These are phyloP conservation scores for Lordiphosa collinella DNA, from an alignment of 1,140 invertebrate species.

Conservation along the genomic window DNA sequence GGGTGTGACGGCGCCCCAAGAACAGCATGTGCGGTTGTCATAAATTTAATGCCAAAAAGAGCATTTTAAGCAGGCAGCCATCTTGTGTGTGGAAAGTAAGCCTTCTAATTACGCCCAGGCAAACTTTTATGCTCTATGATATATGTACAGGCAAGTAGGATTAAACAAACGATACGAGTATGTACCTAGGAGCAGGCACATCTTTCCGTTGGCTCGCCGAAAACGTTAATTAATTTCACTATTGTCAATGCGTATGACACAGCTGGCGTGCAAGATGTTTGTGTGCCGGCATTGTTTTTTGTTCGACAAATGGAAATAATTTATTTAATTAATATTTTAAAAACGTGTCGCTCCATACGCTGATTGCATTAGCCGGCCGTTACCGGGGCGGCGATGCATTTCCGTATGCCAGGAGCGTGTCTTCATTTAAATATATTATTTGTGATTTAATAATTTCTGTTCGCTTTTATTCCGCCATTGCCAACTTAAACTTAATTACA, in stretches of 20 bases:
- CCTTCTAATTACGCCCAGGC: constrained; percentile 64
- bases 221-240: constrained; percentile 30
- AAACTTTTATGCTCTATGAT: constrained; percentile 45
- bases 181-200: constrained; percentile 1
- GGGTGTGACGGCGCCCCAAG: constrained; percentile 24
- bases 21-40: constrained; percentile 71
- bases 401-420: constrained; percentile 4
- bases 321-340: constrained; percentile 69
- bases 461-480: background rate
- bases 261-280: constrained; percentile 37
- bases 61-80: constrained; percentile 60
- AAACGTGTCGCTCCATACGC: constrained; percentile 39
- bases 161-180: constrained; percentile 1
- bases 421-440: constrained; percentile 5
- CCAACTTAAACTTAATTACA: constrained; percentile 60
- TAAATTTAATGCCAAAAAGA: constrained; percentile 69
- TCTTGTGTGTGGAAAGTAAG: constrained; percentile 38
- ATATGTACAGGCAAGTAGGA: constrained; percentile 16
- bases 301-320: constrained; percentile 47
- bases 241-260: constrained; percentile 29
- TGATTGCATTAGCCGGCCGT: constrained; percentile 44
- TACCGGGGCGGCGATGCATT: constrained; percentile 14
- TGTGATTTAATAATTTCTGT: constrained; percentile 1
- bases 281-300: constrained; percentile 32
- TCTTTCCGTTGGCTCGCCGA: constrained; percentile 20